Evolutionary conservation across 2,888 invertebrate genomes (phyloP).

Genomic region (Lypha dubia): DNA sequence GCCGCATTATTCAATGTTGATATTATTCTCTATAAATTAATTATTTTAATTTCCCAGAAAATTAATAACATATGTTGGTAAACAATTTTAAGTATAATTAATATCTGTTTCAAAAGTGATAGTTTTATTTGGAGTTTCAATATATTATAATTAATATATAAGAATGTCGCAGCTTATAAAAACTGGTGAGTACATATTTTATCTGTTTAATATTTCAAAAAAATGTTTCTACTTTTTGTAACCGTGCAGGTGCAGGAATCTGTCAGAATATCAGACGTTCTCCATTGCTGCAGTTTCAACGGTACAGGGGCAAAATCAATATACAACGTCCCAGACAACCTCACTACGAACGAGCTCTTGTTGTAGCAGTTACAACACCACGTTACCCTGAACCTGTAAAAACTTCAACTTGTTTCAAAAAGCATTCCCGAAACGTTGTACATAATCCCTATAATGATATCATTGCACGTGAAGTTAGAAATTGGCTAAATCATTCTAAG

Average conservation of each 20-base stretch:
- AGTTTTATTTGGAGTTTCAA: too few species aligned
- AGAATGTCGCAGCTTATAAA: conserved; percentile 59
- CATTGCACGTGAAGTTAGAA: conserved; percentile 88
- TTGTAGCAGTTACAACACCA: conserved; percentile 88
- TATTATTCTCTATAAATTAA: too few species aligned
- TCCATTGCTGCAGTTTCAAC: conserved; percentile 85
- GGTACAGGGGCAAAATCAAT: conserved; percentile 91
- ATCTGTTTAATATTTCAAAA: conserved; percentile 31
- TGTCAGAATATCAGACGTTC: conserved; percentile 71
- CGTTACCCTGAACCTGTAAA: conserved; percentile 85
- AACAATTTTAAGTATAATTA: too few species aligned
- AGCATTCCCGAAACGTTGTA: conserved; percentile 79
- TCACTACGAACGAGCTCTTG: conserved; percentile 88
- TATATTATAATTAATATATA: not conserved
- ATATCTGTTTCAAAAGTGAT: too few species aligned
- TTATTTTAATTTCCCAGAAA: too few species aligned
- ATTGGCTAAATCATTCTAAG: conserved; percentile 89
- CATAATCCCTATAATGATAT: conserved; percentile 90
- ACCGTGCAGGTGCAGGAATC: conserved; percentile 49
- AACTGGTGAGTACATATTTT: conserved; percentile 42
- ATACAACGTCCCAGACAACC: conserved; percentile 89
- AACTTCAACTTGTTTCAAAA: conserved; percentile 85
- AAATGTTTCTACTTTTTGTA: not conserved
- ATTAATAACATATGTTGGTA: too few species aligned
- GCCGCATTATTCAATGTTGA: too few species aligned